Conservation (phyloP, 2,888 invertebrate genomes). For the Caenorhabditis sp. region DNA sequence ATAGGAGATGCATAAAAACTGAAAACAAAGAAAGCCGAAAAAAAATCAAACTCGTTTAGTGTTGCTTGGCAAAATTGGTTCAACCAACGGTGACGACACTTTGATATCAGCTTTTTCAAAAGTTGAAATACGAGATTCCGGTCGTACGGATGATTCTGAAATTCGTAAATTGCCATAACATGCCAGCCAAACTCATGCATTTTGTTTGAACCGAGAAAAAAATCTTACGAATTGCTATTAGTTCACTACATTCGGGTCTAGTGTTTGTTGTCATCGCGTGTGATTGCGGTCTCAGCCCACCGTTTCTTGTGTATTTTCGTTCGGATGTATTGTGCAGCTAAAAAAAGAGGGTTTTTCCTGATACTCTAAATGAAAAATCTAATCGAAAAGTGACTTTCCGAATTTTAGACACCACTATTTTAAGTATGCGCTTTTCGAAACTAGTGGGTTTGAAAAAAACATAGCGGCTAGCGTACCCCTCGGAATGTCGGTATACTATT, state of each 20-base stretch:
- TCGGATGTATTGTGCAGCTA: slow-evolving; percentile 38
- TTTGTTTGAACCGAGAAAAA: no score
- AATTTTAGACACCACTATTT: no score
- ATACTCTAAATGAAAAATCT: no score
- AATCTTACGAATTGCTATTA: slow-evolving; percentile 27
- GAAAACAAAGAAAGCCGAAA: slow-evolving; percentile 10
- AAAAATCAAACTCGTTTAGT: slow-evolving; percentile 36
- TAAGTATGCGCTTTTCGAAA: no score
- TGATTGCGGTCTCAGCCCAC: slow-evolving; percentile 19
- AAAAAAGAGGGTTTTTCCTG: not conserved
- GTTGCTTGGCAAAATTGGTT: not conserved
- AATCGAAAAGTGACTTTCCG: no score
- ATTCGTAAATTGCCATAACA: not conserved
- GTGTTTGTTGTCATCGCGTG: slow-evolving; percentile 32
- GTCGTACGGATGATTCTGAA: slow-evolving; percentile 20
- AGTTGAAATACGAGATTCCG: slow-evolving; percentile 28
- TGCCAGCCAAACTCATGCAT: not conserved
- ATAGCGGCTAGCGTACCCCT: no score
- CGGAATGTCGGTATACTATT: no score
- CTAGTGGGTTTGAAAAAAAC: no score
- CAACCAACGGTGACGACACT: not conserved
- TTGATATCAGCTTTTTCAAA: slow-evolving; percentile 7
- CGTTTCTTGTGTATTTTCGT: slow-evolving; percentile 29
- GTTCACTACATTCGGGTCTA: slow-evolving; percentile 38
- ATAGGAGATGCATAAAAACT: not conserved